Evolutionary conservation across 2,113 vertebrate species (phyloP).

Genomic region (Elanoides forficatus): DNA sequence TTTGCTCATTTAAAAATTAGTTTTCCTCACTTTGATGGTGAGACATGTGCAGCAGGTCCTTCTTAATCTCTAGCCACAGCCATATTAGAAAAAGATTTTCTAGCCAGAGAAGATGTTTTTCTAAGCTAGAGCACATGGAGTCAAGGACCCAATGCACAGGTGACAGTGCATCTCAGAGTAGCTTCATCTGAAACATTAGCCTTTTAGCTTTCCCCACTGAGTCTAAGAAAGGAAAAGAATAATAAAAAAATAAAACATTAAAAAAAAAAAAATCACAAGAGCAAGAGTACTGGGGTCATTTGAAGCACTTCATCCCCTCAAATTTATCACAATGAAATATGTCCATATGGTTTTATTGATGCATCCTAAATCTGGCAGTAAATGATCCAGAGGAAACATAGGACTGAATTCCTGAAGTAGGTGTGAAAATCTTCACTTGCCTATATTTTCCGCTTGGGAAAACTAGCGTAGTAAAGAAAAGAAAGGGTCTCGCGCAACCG

Average conservation of each 20-base stretch:
- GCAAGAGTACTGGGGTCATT: not conserved
- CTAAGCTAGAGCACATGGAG: not conserved
- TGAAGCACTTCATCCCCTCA: not conserved
- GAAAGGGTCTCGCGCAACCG: not conserved
- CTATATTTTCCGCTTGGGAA: not conserved
- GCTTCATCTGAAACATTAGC: not conserved
- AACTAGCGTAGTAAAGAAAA: not conserved
- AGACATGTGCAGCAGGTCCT: not conserved
- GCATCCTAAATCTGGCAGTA: not conserved
- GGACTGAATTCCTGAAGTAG: not conserved
- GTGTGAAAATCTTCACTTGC: not conserved
- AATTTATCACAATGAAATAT: not conserved
- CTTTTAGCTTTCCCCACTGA: not conserved
- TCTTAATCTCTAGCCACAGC: not conserved
- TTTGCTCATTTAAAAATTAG: not conserved
- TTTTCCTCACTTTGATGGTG: not conserved
- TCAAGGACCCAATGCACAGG: not conserved
- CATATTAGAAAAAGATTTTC: not conserved
- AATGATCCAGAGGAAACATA: not conserved
- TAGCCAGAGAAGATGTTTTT: not conserved
- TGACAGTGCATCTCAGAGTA: not conserved
- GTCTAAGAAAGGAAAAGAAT: not conserved
- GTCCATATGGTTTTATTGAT: not conserved
- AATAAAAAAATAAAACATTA: not conserved
- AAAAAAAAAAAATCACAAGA: not conserved